phyloP scores from a whole-genome alignment of 2,113 vertebrate species.

The Semicossyphus pulcher region DNA sequence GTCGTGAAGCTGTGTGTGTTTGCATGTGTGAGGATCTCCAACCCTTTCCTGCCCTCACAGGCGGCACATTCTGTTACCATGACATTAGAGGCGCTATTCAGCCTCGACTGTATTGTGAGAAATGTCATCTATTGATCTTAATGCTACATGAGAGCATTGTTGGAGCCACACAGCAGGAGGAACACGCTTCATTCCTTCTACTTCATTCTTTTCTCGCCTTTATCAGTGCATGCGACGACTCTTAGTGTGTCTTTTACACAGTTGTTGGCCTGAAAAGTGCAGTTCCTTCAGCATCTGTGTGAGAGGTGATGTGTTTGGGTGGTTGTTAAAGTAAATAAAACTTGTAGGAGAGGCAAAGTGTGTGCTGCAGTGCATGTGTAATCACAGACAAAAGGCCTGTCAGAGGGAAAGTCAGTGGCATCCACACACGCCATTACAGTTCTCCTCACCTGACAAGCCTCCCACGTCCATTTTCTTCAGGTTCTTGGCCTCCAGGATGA shows the following conservation, averaged over 20 bases:
- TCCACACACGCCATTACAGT: constrained; percentile 20
- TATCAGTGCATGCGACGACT: no score
- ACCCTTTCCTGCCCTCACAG: constrained; percentile 8
- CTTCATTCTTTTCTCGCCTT: background rate
- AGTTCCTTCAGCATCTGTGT: background rate
- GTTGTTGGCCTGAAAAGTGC: background rate
- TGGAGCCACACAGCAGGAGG: constrained; percentile 8
- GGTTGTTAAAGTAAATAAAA: constrained; percentile 5
- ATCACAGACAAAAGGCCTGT: constrained; percentile 63
- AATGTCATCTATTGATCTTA: constrained; percentile 55
- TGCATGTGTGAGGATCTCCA: constrained; percentile 2
- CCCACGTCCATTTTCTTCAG: constrained; percentile 99
- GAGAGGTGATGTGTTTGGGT: constrained; percentile 11
- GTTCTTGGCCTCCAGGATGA: constrained; percentile 98
- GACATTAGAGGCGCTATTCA: constrained; percentile 41
- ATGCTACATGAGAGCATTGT: constrained; percentile 3
- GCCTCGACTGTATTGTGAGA: constrained; percentile 24
- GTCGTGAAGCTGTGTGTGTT: constrained; percentile 18
- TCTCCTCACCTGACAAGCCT: constrained; percentile 92
- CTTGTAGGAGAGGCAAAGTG: constrained; percentile 13
- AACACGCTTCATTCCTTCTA: constrained; percentile 6
- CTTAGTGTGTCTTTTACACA: background rate
- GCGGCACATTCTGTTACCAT: constrained; percentile 55
- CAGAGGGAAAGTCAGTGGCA: constrained; percentile 30
- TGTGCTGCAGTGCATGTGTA: constrained; percentile 39